These are phyloP conservation scores for Phenganax stokvisi DNA, from an alignment of 92 coral and sea anemone species.

Conservation along the genomic window DNA sequence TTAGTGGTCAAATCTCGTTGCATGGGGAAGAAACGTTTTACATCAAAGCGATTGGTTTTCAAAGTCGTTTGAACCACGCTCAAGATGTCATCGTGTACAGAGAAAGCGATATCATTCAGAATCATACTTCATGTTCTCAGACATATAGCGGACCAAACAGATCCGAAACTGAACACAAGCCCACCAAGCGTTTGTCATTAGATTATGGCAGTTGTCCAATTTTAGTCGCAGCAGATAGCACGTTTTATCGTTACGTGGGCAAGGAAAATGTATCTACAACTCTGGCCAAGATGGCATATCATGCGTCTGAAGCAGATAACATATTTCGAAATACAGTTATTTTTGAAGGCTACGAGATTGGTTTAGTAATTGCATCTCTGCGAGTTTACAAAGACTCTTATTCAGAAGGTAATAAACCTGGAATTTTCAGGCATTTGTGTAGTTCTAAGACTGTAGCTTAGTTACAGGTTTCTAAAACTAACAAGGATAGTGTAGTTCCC, in stretches of 20 bases:
- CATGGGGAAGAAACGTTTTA: conserved; percentile 38
- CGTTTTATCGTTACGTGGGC: conserved; percentile 61
- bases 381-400: conserved; percentile 57
- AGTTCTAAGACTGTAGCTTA: too few species aligned
- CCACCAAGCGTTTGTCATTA: conserved; percentile 6
- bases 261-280: conserved; percentile 54
- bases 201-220: conserved; percentile 64
- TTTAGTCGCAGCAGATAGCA: conserved; percentile 79
- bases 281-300: conserved; percentile 76
- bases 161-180: not conserved
- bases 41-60: not conserved
- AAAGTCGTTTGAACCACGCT: not conserved
- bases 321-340: conserved; percentile 77
- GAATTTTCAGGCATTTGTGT: too few species aligned
- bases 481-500: too few species aligned
- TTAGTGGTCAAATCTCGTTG: conserved; percentile 65
- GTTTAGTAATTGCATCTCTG: conserved; percentile 70
- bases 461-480: too few species aligned
- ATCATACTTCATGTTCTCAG: not conserved
- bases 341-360: conserved; percentile 68
- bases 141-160: not conserved
- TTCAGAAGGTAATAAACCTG: conserved; percentile 57
- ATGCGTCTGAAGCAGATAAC: conserved; percentile 66
- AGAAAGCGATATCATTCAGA: conserved; percentile 11
- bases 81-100: conserved; percentile 4